These are phyloP conservation scores for Ichneumoninae sp. DNA, from an alignment of 2,888 invertebrate species.

Conservation along the genomic window DNA sequence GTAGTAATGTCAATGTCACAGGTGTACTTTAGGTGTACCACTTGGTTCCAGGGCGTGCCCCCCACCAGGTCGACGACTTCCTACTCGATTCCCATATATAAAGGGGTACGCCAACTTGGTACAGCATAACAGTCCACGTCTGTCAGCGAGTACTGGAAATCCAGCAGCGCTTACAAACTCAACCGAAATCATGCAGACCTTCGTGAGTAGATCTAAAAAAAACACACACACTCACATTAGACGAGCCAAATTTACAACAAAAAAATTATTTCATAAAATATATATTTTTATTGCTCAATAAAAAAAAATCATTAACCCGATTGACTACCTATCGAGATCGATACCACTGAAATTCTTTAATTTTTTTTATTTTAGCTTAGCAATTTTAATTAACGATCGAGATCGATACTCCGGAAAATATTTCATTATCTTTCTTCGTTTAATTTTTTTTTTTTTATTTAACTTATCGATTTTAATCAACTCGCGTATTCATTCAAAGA, in stretches of 20 bases:
- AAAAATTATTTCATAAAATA: not conserved
- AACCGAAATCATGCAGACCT: slow-evolving; percentile 74
- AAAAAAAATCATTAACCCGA: not conserved
- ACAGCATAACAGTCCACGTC: slow-evolving; percentile 78
- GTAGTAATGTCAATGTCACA: slow-evolving; percentile 80
- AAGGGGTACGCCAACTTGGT: slow-evolving; percentile 76
- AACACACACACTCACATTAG: not conserved
- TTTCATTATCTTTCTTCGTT: not conserved
- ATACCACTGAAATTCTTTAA: not conserved
- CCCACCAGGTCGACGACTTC: slow-evolving; percentile 78
- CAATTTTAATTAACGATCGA: not conserved
- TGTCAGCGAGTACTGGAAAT: slow-evolving; percentile 81
- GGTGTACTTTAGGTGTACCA: slow-evolving; percentile 73
- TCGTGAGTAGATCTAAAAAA: slow-evolving; percentile 72
- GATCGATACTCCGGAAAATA: not conserved
- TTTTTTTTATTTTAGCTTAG: not conserved
- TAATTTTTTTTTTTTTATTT: not conserved
- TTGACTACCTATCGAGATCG: not conserved
- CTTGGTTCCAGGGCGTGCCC: slow-evolving; percentile 77
- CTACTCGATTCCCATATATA: slow-evolving; percentile 80
- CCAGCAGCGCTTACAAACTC: slow-evolving; percentile 77
- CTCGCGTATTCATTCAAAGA: not conserved
- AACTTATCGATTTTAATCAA: not conserved
- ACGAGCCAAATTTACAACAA: not conserved
- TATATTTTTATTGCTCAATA: not conserved